Base-by-base conservation (phyloP, 2,797 vertebrate genomes). In the Pitangus sulphuratus region DNA sequence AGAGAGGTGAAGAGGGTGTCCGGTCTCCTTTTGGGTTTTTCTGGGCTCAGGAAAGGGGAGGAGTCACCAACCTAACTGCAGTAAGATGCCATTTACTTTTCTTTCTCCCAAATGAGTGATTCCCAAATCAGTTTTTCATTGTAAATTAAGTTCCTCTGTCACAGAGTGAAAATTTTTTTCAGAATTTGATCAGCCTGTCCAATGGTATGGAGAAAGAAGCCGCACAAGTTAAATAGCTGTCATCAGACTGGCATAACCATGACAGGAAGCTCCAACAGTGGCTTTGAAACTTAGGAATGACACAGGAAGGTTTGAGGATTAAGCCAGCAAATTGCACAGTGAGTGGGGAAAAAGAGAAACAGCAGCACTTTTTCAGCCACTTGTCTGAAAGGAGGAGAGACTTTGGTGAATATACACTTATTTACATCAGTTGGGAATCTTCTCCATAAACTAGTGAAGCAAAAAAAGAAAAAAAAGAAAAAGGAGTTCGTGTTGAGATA, bases 21-120 rank as follows among this genome's bases (percentile, higher is more conserved):
- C 66, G 39, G 5, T 0, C 0, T 39, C 16, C 45, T 56, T 70
- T 57, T 0, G 0, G 54, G 7, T 60, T 64, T 47, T 54, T 14
- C 31, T 51, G 51, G 31, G 45, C 65, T 66, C 14, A 51, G 50
- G 45, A 74, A 72, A 44, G 31, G 15, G 28, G 28, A 84, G 4
- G 26, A 74, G 39, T 13, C 3, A 7, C 33, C 66, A 40, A 26
- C 5, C 25, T 65, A 65, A 74, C 45, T 42, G 40, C 89, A 78
- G 25, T 28, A 90, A 76, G 24, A 61, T 60, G 47, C 9, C 7
- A 1, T 64, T 90, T 80, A 51, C 56, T 48, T 85, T 44, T 51
- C 12, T 89, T 91, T 64, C 68, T 58, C 39, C 17, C 8, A 60
- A 54, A 42, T 35, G 53, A 56, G n/a, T 68, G 31, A 89, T n/a